Evolutionary conservation across 2,888 invertebrate genomes (phyloP).

Genomic region (Girardia tigrina): DNA sequence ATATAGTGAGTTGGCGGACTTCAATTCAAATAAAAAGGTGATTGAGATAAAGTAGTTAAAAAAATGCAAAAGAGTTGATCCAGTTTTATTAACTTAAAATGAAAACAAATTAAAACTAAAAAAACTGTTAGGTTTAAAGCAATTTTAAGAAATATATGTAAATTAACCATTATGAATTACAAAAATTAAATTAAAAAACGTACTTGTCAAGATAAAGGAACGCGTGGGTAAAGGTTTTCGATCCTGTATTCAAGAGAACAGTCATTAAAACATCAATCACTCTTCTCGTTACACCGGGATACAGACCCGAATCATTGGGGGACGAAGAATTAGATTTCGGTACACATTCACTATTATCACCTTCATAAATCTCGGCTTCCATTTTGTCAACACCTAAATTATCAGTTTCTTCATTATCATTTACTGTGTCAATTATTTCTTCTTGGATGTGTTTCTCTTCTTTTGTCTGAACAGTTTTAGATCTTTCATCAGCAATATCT

Average conservation of each 20-base stretch:
- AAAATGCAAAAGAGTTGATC: too few relatives aligned
- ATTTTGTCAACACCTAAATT: background rate
- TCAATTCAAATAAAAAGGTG: too few relatives aligned
- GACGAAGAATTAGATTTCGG: background rate
- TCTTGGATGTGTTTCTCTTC: background rate
- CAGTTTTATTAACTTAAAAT: too few relatives aligned
- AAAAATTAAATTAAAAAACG: too few relatives aligned
- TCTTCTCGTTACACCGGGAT: constrained; percentile 61
- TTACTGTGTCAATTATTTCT: constrained; percentile 25
- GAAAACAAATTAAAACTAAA: too few relatives aligned
- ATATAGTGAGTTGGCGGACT: too few relatives aligned
- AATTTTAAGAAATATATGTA: too few relatives aligned
- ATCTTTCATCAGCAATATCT: background rate
- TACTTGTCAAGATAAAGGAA: constrained; percentile 96
- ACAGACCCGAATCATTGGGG: background rate
- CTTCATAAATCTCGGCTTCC: constrained; percentile 4
- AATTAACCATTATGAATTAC: too few relatives aligned
- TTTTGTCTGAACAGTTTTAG: background rate
- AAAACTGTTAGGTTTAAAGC: too few relatives aligned
- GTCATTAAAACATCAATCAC: constrained; percentile 95
- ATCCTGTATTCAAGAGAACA: constrained; percentile 75
- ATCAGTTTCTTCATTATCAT: background rate
- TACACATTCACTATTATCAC: background rate
- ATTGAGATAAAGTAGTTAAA: too few relatives aligned
- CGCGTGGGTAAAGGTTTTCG: constrained; percentile 91